Evolutionary conservation across 2,888 invertebrate species (phyloP).

Genomic region (Drosophila pegasa): DNA sequence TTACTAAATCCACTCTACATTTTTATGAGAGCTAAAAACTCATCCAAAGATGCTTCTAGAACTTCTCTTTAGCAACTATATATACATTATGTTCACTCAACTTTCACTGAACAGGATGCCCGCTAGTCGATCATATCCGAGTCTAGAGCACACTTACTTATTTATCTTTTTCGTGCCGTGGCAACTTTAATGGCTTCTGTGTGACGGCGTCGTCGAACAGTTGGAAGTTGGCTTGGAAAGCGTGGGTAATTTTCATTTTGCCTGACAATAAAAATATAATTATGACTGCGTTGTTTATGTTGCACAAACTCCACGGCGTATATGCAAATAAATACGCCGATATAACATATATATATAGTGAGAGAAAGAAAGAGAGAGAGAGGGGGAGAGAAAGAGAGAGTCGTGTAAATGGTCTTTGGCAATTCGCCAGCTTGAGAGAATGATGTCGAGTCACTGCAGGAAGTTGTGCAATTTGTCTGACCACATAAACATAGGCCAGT

Average conservation of each 20-base stretch:
- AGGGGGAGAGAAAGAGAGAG: too few species aligned
- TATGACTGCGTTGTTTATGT: slow-evolving; percentile 60
- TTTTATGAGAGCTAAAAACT: too few species aligned
- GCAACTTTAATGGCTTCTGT: slow-evolving; percentile 67
- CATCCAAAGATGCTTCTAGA: too few species aligned
- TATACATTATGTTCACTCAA: too few species aligned
- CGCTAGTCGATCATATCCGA: neutral
- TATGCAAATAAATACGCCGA: slow-evolving; percentile 21
- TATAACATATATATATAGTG: neutral
- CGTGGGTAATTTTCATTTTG: slow-evolving; percentile 67
- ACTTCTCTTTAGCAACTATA: too few species aligned
- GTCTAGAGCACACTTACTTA: neutral
- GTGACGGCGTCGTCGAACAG: slow-evolving; percentile 34
- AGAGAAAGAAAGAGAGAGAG: too few species aligned
- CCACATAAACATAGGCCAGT: slow-evolving; percentile 7
- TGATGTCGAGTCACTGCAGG: slow-evolving; percentile 63
- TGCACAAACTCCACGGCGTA: slow-evolving; percentile 27
- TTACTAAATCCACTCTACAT: too few species aligned
- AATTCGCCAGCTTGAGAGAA: slow-evolving; percentile 54
- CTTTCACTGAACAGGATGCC: neutral
- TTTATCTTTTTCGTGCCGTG: slow-evolving; percentile 45
- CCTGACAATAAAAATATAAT: slow-evolving; percentile 65
- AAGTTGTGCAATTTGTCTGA: slow-evolving; percentile 65
- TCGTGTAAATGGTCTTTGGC: slow-evolving; percentile 31
- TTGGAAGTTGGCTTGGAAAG: slow-evolving; percentile 56